Conservation (phyloP, 2,797 vertebrate genomes). For the Sardinella longiceps region DNA sequence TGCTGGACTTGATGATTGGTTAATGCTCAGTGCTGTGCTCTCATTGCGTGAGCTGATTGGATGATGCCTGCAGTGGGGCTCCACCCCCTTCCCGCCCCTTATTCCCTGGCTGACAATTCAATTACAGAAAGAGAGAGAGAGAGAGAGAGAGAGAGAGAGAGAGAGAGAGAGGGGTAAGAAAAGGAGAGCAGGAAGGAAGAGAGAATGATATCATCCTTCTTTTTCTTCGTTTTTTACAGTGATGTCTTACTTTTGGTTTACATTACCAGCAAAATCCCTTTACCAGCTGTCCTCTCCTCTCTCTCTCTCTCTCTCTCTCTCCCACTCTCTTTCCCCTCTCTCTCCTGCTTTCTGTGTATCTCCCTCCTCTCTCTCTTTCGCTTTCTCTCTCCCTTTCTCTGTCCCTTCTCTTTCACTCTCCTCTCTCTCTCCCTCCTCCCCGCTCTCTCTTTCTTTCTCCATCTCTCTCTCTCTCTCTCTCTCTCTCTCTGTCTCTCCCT, state of each 20-base stretch:
- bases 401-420: too few relatives aligned
- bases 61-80: conserved; percentile 38
- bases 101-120: conserved; percentile 57
- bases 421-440: too few relatives aligned
- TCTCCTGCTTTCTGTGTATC: background rate
- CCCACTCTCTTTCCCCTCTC: background rate
- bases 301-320: conserved; percentile 17
- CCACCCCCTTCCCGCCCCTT: conserved; percentile 51
- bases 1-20: background rate
- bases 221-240: conserved; percentile 58
- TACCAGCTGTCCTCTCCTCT: conserved; percentile 64
- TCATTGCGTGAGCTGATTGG: background rate
- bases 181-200: conserved; percentile 65
- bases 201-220: conserved; percentile 70
- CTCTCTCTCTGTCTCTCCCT: background rate
- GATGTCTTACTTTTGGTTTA: conserved; percentile 71
- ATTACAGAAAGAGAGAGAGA: conserved; percentile 41
- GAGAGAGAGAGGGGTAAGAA: background rate
- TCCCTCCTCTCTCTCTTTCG: background rate
- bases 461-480: background rate
- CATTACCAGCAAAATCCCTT: conserved; percentile 68
- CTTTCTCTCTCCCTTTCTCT: too few relatives aligned
- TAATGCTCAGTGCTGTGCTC: background rate
- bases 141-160: conserved; percentile 16
- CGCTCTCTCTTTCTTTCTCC: background rate